phyloP scores from a whole-genome alignment of 53 echinoderm and acorn worm genomes.

The Zoroaster sp. region DNA sequence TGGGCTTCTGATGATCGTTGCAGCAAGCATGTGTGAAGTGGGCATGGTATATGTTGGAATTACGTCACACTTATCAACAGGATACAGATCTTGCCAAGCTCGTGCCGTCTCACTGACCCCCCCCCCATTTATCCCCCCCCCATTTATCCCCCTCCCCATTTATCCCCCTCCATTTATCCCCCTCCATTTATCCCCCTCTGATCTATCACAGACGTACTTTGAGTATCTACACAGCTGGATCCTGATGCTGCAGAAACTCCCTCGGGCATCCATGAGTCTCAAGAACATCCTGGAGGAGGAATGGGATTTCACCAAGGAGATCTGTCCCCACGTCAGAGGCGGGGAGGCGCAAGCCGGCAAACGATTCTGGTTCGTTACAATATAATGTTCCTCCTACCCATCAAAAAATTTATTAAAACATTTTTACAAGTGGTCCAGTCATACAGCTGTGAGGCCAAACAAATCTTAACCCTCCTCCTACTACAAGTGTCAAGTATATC shows the following conservation, averaged over 20 bases:
- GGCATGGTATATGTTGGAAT: no score
- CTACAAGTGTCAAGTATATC: no score
- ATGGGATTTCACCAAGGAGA: slow-evolving; percentile 93
- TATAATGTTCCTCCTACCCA: background rate
- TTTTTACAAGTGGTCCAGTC: background rate
- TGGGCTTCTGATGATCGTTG: no score
- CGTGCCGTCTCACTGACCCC: no score
- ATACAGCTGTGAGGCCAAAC: no score
- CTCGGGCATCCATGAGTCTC: slow-evolving; percentile 88
- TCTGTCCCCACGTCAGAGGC: slow-evolving; percentile 89
- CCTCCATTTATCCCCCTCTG: background rate
- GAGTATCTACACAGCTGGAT: slow-evolving; percentile 96
- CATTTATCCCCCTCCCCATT: no score
- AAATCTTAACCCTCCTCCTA: no score
- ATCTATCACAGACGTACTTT: slow-evolving; percentile 73
- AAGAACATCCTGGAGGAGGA: slow-evolving; percentile 95
- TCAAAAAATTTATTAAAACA: background rate
- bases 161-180: no score
- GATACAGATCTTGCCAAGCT: no score
- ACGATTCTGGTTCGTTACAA: slow-evolving; percentile 83
- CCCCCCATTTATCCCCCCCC: no score
- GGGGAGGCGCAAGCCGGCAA: slow-evolving; percentile 98
- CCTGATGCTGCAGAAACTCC: slow-evolving; percentile 89
- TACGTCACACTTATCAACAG: no score
- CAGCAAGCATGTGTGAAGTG: no score